A percentile compares a stretch with the other conserved stretches of the same genome.
phyloP scores from a whole-genome alignment of 1,140 invertebrate species.

The Bombus sibiricus region DNA sequence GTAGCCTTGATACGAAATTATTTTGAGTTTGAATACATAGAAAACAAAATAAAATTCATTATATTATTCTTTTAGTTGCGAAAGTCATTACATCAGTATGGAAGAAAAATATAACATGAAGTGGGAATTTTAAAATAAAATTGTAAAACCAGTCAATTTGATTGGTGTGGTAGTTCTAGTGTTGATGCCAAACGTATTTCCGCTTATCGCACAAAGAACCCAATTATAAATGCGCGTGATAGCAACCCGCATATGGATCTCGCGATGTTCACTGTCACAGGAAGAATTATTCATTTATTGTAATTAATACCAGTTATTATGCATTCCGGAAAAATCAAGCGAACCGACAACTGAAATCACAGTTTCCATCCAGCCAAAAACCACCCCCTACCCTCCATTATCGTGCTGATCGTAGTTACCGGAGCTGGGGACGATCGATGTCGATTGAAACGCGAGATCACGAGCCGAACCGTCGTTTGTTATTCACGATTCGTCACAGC shows the following conservation, averaged over 20 bases:
- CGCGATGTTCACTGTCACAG: neutral
- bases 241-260: neutral
- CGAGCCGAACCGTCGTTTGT: neutral
- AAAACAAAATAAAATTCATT: too few relatives aligned
- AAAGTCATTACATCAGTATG: too few relatives aligned
- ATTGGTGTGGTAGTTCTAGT: too few relatives aligned
- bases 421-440: neutral
- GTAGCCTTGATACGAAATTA: too few relatives aligned
- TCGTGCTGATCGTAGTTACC: too few relatives aligned
- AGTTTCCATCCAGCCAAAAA: neutral
- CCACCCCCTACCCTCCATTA: neutral
- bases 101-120: too few relatives aligned
- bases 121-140: too few relatives aligned
- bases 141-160: too few relatives aligned
- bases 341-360: neutral
- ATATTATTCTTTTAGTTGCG: too few relatives aligned
- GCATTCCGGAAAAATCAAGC: neutral
- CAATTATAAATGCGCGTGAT: neutral
- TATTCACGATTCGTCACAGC: slow-evolving; percentile 6
- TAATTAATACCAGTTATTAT: neutral
- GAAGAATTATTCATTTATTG: slow-evolving; percentile 3
- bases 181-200: neutral
- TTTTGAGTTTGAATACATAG: too few relatives aligned
- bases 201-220: neutral
- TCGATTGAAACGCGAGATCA: neutral